Percentiles rank a stretch among this genome's conserved stretches.
Conservation (phyloP, 1,140 invertebrate genomes). For the Palaemon carinicauda region DNA sequence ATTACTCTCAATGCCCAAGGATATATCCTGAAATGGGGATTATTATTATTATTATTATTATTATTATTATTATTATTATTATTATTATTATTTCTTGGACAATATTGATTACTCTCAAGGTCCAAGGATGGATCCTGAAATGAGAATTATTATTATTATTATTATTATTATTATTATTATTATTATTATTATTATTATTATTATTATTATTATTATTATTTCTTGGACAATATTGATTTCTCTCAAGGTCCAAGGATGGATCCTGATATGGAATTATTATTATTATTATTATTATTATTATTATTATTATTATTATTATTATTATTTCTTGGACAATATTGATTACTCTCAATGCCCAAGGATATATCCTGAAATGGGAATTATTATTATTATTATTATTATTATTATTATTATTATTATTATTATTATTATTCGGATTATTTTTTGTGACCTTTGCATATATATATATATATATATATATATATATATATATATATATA, state of each 20-base stretch:
- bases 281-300: too few relatives aligned
- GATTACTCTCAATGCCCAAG: too few relatives aligned
- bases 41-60: background rate
- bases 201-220: background rate
- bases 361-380: too few relatives aligned
- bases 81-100: background rate
- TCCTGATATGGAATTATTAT: background rate
- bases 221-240: slow-evolving; percentile 61
- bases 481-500: background rate
- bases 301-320: too few relatives aligned
- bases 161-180: background rate
- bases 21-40: too few relatives aligned
- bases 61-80: background rate
- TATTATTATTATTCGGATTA: background rate
- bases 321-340: too few relatives aligned
- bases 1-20: too few relatives aligned
- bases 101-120: background rate
- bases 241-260: background rate
- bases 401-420: background rate
- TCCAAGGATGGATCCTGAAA: too few relatives aligned
- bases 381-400: background rate
- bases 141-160: background rate
- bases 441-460: background rate
- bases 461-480: background rate
- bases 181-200: background rate